Conservation (phyloP, 2,888 invertebrate genomes). For the Nasonovia ribisnigri region DNA sequence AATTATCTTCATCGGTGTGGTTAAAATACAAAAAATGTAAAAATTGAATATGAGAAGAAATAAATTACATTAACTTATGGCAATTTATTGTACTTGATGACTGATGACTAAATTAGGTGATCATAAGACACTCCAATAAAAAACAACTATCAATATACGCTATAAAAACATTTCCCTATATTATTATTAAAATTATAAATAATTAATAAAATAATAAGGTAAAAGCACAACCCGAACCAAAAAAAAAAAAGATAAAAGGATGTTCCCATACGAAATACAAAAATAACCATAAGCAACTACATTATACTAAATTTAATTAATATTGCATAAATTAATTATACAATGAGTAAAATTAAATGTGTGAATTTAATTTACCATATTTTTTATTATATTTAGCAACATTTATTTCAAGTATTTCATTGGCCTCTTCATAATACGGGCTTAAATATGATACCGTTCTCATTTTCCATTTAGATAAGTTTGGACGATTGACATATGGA, state of each 20-base stretch:
- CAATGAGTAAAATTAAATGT: constrained; percentile 18
- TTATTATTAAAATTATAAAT: background rate
- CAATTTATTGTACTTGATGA: background rate
- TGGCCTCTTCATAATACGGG: constrained; percentile 70
- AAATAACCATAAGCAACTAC: background rate
- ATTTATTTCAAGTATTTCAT: constrained; percentile 65
- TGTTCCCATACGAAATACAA: background rate
- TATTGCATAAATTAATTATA: background rate
- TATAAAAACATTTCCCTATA: background rate
- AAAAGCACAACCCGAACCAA: background rate
- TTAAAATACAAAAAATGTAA: background rate
- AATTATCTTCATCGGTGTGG: background rate
- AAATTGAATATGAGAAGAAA: background rate
- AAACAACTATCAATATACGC: background rate
- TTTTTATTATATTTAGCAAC: constrained; percentile 70
- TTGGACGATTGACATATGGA: constrained; percentile 69
- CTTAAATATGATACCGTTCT: constrained; percentile 69
- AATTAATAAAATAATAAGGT: background rate
- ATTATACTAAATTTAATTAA: too few relatives aligned
- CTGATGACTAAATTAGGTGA: background rate
- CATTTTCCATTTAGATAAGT: constrained; percentile 70
- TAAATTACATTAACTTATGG: background rate
- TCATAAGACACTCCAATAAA: background rate
- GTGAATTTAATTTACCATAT: constrained; percentile 65
- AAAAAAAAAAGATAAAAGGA: background rate